Evolutionary conservation across 2,797 vertebrate species (phyloP), one percentile per base, ranked within the genome.

Genomic region (Phaenicophaeus curvirostris): DNA sequence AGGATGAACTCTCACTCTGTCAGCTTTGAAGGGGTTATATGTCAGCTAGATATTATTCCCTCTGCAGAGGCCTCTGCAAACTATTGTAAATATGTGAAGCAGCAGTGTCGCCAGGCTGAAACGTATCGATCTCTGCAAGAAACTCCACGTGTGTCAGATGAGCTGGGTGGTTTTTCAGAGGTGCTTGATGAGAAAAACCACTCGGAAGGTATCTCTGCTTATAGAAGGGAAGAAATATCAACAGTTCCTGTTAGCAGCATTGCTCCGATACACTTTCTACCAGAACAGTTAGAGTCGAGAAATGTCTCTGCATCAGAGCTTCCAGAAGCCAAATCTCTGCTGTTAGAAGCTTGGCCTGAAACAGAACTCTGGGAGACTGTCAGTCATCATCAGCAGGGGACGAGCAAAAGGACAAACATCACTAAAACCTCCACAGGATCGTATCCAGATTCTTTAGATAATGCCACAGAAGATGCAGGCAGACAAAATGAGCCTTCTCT

Each of bases 41-140:
- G 99, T 96, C 99, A 99, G 96, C 96, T 99, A 90, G 99, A 99
- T 95, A 98, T 99, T 72, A 98, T 99, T 97, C 99, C 99, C 51
- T 98, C 98, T 46, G 98, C 98, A 65, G 98, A 98, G 98, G 98
- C 98, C 86, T 98, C 98, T 94, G 97, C 98, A 42, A 98, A 98
- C 96, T 99, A 99, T 95, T 99, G 99, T 96, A 98, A 98, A 96
- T 98, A 98, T 37, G 96, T 99, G 97, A 99, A 98, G 95, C 98
- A 98, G 97, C 98, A 98, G 90, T 99, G 99, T 97, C 98, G 96
- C 93, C 98, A 97, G 91, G 98, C 98, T 55, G 98, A 99, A 97
- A 98, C 98, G 1, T 98, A 98, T 81, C 98, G 98, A 98, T 98
- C 98, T 94, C 95, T 94, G 50, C 81, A 14, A 28, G 91, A 92